Evolutionary conservation across 2,797 vertebrate species (phyloP), one percentile per base, ranked within the genome.

Genomic region (Hydrocynus forskahlii): DNA sequence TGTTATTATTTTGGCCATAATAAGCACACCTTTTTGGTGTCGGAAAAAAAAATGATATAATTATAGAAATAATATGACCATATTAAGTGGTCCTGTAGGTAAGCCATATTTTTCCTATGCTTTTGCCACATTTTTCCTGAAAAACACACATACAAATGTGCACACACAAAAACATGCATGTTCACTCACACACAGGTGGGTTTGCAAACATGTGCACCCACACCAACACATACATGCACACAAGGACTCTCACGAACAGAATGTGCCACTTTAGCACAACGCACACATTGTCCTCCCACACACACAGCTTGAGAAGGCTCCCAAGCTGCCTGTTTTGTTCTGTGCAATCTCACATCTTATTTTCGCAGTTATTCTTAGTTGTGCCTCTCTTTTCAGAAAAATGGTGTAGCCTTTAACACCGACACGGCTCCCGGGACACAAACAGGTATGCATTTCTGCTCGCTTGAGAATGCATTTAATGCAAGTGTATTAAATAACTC

Each of bases 401-500:
- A 72, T 38, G 80, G 60, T 0, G 88, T 90, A 79, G 79, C 72
- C 43, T 91, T 86, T 75, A 89, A 89, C 85, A 89, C 85, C 0
- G 86, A 90, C 29, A 87, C 87, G 5, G 85, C 87, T 35, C 84
- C 88, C 45, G 89, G 88, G 68, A 85, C 85, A 63, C 89, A 90
- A 52, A 84, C 88, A 68, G 89, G 89, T 90, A 81, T 13, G 84
- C 69, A 19, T 73, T 43, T 67, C 45, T 25, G 67, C 7, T 25
- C 2, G 59, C 1, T 5, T 50, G 23, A 14, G 12, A 13, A 23
- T 12, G 45, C n/a, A 50, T 45, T 17, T 10, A 66, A 52, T 54
- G 45, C 45, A 48, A 48, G 45, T 48, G 4, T 48, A 48, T 48
- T 48, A 12, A 4, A 1, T 48, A 10, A 5, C 10, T 48, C 45